phyloP scores from a whole-genome alignment of 2,888 invertebrate species.

The Buathra laborator region DNA sequence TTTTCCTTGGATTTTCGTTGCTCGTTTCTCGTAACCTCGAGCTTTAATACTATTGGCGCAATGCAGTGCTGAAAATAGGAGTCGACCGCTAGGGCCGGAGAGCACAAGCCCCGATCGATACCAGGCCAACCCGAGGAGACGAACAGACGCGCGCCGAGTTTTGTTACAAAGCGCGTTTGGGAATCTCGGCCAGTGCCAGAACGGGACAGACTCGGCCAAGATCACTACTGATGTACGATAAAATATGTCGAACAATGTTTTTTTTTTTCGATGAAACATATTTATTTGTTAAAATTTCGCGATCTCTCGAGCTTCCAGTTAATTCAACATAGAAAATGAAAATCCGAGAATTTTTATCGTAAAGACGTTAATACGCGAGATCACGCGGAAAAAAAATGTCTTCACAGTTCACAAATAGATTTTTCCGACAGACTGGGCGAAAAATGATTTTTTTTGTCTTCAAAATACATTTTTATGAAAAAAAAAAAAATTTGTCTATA shows the following conservation, averaged over 20 bases:
- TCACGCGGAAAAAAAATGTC: neutral
- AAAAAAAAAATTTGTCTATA: too few species aligned
- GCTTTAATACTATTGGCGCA: slow-evolving; percentile 71
- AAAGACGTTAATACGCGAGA: too few species aligned
- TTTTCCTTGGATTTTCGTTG: neutral
- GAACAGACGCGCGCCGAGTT: slow-evolving; percentile 19
- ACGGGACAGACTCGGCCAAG: slow-evolving; percentile 24
- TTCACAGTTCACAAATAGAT: neutral
- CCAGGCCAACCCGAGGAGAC: slow-evolving; percentile 38
- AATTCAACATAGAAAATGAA: too few species aligned
- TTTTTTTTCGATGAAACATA: neutral
- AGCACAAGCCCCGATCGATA: slow-evolving; percentile 65
- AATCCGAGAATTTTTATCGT: too few species aligned
- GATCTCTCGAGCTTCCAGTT: too few species aligned
- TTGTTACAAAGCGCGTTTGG: slow-evolving; percentile 17
- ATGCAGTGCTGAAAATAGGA: slow-evolving; percentile 80
- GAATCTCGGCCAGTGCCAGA: slow-evolving; percentile 59
- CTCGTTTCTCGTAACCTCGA: slow-evolving; percentile 52
- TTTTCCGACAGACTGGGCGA: neutral
- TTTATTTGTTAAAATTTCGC: neutral
- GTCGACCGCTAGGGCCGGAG: slow-evolving; percentile 51
- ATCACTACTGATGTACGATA: slow-evolving; percentile 11
- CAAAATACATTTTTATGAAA: neutral
- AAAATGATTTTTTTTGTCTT: neutral
- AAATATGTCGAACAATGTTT: neutral